Conservation (phyloP, 2,797 vertebrate genomes). For the Picus viridis region DNA sequence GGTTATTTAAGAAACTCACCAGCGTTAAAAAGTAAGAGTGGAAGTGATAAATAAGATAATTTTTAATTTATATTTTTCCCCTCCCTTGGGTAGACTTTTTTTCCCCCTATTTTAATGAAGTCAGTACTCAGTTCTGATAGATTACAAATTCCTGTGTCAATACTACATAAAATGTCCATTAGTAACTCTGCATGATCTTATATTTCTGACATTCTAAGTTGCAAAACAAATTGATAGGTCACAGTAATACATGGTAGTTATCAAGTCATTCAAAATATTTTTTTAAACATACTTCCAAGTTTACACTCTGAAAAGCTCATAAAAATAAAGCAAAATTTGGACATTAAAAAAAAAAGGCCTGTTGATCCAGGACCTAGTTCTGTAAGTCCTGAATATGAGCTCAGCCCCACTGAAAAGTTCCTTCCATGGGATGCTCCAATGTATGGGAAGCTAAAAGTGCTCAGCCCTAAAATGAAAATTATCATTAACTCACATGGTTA, state of each 20-base stretch:
- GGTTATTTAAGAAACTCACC: background rate
- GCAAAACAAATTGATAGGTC: conserved; percentile 29
- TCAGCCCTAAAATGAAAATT: background rate
- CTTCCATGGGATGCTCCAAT: background rate
- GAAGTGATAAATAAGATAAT: conserved; percentile 7
- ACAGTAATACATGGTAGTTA: background rate
- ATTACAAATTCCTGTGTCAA: conserved; percentile 38
- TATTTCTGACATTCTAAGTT: conserved; percentile 35
- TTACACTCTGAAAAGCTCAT: background rate
- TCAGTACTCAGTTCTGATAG: background rate
- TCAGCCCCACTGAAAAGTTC: background rate
- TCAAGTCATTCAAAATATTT: conserved; percentile 9
- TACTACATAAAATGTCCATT: conserved; percentile 38
- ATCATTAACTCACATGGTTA: background rate
- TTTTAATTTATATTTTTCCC: too few species aligned
- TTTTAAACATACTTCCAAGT: background rate
- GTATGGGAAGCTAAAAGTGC: background rate
- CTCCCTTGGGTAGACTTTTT: background rate
- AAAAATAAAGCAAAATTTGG: conserved; percentile 1
- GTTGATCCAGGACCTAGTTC: background rate
- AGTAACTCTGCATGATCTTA: conserved; percentile 39
- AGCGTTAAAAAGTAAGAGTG: background rate
- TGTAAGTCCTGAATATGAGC: background rate
- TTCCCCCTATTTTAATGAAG: background rate
- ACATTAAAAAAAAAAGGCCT: background rate